A percentile compares a stretch with the other conserved stretches of the same genome.
phyloP scores from a whole-genome alignment of 2,888 invertebrate species.

The Hylaea fasciaria region DNA sequence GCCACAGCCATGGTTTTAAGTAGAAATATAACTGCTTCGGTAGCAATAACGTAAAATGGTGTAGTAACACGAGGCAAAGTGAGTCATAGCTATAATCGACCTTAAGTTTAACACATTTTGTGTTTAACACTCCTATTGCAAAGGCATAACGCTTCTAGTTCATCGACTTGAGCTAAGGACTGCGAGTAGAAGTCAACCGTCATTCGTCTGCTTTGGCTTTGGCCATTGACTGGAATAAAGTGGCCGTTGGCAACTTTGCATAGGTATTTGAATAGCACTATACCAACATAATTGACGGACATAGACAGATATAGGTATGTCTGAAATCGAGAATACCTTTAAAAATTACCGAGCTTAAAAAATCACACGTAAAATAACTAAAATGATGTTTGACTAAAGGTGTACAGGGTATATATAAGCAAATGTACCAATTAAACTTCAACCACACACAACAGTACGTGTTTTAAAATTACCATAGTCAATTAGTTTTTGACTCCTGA shows the following conservation, averaged over 20 bases:
- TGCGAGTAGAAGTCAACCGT: slow-evolving; percentile 21
- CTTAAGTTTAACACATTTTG: slow-evolving; percentile 24
- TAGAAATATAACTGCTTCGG: slow-evolving; percentile 38
- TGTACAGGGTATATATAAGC: no score
- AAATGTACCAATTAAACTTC: no score
- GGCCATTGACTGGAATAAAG: slow-evolving; percentile 37
- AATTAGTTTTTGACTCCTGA: no score
- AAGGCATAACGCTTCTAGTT: slow-evolving; percentile 32
- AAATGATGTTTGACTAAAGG: no score
- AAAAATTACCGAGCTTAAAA: no score
- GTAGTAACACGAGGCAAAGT: slow-evolving; percentile 39
- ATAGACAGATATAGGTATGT: neutral
- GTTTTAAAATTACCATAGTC: no score
- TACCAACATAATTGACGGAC: slow-evolving; percentile 20
- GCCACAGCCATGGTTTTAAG: slow-evolving; percentile 33
- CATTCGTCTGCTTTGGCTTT: slow-evolving; percentile 29
- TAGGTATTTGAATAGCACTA: slow-evolving; percentile 34
- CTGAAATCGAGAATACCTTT: neutral
- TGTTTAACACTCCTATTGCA: slow-evolving; percentile 30
- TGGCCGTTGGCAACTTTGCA: slow-evolving; percentile 28
- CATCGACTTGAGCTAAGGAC: slow-evolving; percentile 27
- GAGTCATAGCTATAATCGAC: slow-evolving; percentile 37
- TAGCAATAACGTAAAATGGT: slow-evolving; percentile 40
- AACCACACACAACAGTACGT: no score
- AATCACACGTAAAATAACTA: no score